Evolutionary conservation across 2,888 invertebrate genomes (phyloP), one percentile per base, ranked within the genome.

Genomic region (Parnassius smintheus): DNA sequence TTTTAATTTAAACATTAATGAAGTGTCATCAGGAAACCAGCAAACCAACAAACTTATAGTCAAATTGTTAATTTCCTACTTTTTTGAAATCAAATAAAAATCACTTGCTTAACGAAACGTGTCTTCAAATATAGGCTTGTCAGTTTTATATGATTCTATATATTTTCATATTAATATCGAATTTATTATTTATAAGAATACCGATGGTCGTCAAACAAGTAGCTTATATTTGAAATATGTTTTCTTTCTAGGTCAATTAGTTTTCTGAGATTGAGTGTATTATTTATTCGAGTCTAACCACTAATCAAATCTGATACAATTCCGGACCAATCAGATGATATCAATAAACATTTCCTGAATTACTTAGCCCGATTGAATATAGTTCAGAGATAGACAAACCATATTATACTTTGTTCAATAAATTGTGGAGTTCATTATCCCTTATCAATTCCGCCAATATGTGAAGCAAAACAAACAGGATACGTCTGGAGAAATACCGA

Each of bases 271-370:
- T 35, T 7, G 35, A 35, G 35, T 35, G 35, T 35, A 48, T 18
- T 44, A 41, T 52, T 62, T 35, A 48, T 48, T 48, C 13, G 2
- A 41, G 54, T 49, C 48, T 59, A 65, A 65, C 64, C 63, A 48
- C 56, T 56, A 59, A 65, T 65, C 59, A 61, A 61, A 67, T 67
- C 59, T 58, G 56, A 61, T 61, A 67, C 63, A 63, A 67, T 67
- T 64, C 53, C 49, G 11, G 62, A 55, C 59, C 64, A 64, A 67
- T 67, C 60, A 62, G 52, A 59, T 60, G 58, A 58, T 67, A 64
- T 62, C 64, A 65, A 60, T 67, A 66, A 67, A 65, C 60, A 64
- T 65, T 49, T 51, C 61, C 65, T 22, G 52, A 64, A 62, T 67
- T 65, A 59, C 57, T 63, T 11, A 13, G 48, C 46, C 46, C 18